Conservation (phyloP, 2,797 vertebrate species). For the Tokudaia tokunoshimensis region DNA sequence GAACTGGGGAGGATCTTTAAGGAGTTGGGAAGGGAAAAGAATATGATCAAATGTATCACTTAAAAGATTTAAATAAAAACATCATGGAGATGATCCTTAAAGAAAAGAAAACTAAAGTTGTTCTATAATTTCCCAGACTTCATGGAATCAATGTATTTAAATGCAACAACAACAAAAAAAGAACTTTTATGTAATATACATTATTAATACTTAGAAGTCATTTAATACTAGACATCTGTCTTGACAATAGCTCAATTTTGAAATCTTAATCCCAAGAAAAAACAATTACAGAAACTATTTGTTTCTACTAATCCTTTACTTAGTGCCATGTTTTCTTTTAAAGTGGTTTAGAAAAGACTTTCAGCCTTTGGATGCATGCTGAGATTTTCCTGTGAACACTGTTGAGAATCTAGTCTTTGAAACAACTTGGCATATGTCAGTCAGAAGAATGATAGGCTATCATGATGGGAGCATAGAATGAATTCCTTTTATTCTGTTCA, state of each 20-base stretch:
- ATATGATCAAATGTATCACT: background rate
- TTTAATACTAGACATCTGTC: background rate
- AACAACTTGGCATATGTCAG: slow-evolving; percentile 26
- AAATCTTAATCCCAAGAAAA: background rate
- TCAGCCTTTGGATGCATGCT: background rate
- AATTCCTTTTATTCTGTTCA: background rate
- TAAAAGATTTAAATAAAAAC: background rate
- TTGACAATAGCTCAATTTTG: background rate
- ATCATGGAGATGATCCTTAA: background rate
- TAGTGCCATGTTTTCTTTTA: background rate
- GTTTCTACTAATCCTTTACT: background rate
- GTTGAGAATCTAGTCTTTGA: slow-evolving; percentile 5
- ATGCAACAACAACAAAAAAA: background rate
- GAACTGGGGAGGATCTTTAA: background rate
- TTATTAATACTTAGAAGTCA: background rate
- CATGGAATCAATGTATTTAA: background rate
- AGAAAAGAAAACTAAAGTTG: background rate
- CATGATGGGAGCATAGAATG: background rate
- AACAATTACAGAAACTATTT: background rate
- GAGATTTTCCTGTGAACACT: background rate
- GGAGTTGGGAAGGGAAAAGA: background rate
- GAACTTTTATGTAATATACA: background rate
- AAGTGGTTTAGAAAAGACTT: slow-evolving; percentile 10
- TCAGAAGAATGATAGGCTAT: background rate
- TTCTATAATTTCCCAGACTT: background rate